Conservation (phyloP, 2,113 vertebrate species). For the Pipra filicauda region DNA sequence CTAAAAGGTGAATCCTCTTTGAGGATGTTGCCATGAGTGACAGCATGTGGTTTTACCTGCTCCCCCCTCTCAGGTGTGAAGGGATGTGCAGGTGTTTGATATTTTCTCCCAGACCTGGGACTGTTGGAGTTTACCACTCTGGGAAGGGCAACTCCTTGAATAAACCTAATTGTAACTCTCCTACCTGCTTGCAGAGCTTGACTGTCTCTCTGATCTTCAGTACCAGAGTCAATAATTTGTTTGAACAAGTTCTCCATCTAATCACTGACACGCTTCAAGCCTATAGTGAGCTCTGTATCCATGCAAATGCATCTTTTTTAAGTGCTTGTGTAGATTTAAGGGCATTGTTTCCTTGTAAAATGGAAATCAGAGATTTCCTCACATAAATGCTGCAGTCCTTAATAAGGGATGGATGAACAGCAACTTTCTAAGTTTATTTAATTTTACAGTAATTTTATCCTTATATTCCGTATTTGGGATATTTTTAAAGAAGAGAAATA, state of each 20-base stretch:
- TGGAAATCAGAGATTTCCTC: background rate
- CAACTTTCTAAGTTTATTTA: background rate
- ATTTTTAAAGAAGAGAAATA: background rate
- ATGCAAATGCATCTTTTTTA: background rate
- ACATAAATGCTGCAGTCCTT: background rate
- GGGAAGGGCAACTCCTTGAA: background rate
- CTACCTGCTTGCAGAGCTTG: background rate
- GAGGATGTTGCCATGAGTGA: background rate
- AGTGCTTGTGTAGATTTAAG: slow-evolving; percentile 18
- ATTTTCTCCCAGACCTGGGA: background rate
- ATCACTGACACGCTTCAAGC: background rate
- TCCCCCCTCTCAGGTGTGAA: accelerated
- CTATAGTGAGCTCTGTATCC: background rate
- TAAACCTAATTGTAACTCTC: background rate
- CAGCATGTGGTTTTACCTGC: background rate
- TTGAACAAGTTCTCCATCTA: slow-evolving; percentile 26
- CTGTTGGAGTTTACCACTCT: background rate
- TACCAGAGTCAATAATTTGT: slow-evolving; percentile 8
- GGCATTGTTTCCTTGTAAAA: background rate
- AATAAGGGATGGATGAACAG: background rate
- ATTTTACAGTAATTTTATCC: background rate
- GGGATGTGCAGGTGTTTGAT: background rate
- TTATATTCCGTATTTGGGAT: background rate
- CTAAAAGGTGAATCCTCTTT: background rate
- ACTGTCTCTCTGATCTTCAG: background rate